Conservation (phyloP, 2,113 vertebrate species). For the Lasiurus borealis region DNA sequence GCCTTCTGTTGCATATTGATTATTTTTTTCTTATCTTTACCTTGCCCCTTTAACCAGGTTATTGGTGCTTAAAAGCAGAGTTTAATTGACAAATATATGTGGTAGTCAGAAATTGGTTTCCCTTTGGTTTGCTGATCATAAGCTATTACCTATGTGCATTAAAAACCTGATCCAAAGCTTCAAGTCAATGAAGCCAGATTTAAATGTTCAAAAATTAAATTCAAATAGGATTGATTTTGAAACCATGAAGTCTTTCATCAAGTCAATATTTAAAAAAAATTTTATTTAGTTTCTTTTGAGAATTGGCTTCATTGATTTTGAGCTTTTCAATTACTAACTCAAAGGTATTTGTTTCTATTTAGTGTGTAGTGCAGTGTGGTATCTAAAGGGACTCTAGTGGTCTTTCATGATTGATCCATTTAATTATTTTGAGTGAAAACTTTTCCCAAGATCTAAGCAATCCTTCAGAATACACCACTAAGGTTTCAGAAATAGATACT, state of each 20-base stretch:
- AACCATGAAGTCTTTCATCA: slow-evolving; percentile 14
- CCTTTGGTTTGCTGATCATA: slow-evolving; percentile 50
- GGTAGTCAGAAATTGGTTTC: slow-evolving; percentile 43
- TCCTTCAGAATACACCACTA: slow-evolving; percentile 40
- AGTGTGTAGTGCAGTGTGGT: not conserved
- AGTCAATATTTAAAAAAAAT: not conserved
- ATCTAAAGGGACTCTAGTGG: not conserved
- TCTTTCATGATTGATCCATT: slow-evolving; percentile 32
- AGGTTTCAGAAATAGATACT: slow-evolving; percentile 47
- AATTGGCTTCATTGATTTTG: slow-evolving; percentile 72
- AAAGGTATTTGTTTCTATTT: slow-evolving; percentile 51
- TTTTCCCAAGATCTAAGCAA: slow-evolving; percentile 42
- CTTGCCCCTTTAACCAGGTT: slow-evolving; percentile 46
- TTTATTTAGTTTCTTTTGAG: slow-evolving; percentile 41
- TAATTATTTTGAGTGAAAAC: slow-evolving; percentile 39
- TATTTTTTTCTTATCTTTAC: slow-evolving; percentile 39
- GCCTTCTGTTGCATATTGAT: slow-evolving; percentile 48
- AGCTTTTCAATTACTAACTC: slow-evolving; percentile 67
- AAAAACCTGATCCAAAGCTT: slow-evolving; percentile 41
- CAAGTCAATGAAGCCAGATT: slow-evolving; percentile 74
- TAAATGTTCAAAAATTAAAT: slow-evolving; percentile 39
- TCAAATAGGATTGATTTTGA: slow-evolving; percentile 55
- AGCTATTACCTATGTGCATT: slow-evolving; percentile 12
- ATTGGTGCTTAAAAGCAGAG: slow-evolving; percentile 26
- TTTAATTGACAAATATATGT: slow-evolving; percentile 30